Percentiles rank a stretch among this genome's conserved stretches.
phyloP scores from a whole-genome alignment of 2,888 invertebrate genomes.

The Eristalinus aeneus region DNA sequence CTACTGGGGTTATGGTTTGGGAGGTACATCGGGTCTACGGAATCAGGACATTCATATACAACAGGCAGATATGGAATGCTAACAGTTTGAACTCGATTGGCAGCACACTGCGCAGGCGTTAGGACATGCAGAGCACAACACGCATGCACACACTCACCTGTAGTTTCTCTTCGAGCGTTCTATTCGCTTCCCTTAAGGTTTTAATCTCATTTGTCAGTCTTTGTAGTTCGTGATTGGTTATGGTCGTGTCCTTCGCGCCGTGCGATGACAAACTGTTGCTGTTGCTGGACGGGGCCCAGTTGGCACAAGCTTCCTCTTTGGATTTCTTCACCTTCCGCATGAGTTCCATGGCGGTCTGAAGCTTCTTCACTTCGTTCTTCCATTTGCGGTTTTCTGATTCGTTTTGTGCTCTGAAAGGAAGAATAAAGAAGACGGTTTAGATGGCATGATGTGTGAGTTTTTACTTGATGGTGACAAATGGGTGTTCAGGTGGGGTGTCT shows the following conservation, averaged over 20 bases:
- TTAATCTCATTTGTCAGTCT: conserved; percentile 83
- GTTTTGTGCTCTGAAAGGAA: conserved; percentile 81
- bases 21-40: conserved; percentile 71
- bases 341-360: conserved; percentile 83
- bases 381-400: conserved; percentile 83
- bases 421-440: neutral
- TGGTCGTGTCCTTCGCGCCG: conserved; percentile 71
- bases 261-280: conserved; percentile 38
- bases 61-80: conserved; percentile 33
- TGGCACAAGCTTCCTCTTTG: conserved; percentile 67
- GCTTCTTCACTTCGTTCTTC: conserved; percentile 83
- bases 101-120: conserved; percentile 16
- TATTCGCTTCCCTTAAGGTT: conserved; percentile 84
- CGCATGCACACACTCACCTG: conserved; percentile 81
- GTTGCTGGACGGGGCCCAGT: conserved; percentile 36
- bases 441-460: neutral
- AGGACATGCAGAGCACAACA: conserved; percentile 6
- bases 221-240: conserved; percentile 78
- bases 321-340: conserved; percentile 75
- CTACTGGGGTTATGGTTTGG: conserved; percentile 73
- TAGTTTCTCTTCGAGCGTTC: conserved; percentile 85
- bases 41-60: conserved; percentile 50
- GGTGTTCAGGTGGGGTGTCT: no score
- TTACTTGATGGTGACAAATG: no score
- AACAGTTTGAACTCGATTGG: conserved; percentile 13